Evolutionary conservation across 2,888 invertebrate species (phyloP).

Genomic region (Ormyrus rosae): DNA sequence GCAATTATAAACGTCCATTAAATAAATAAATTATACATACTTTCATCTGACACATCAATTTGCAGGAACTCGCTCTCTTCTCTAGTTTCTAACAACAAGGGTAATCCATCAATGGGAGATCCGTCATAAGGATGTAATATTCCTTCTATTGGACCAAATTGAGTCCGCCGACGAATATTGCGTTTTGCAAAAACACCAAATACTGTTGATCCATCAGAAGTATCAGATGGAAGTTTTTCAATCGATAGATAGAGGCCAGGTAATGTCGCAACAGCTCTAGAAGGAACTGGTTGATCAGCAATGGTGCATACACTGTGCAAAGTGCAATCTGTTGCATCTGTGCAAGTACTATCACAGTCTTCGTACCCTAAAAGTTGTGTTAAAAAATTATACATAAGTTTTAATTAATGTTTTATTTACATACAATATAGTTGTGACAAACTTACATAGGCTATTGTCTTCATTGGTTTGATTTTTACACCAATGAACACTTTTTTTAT

Average conservation of each 20-base stretch:
- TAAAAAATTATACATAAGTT: conserved; percentile 1
- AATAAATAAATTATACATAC: conserved; percentile 72
- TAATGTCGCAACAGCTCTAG: conserved; percentile 87
- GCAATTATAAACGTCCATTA: not conserved
- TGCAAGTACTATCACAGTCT: conserved; percentile 72
- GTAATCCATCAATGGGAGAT: conserved; percentile 69
- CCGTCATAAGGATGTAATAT: conserved; percentile 76
- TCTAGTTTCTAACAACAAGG: conserved; percentile 77
- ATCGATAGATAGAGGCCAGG: conserved; percentile 82
- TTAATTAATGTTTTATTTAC: conserved; percentile 4
- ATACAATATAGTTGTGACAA: not conserved
- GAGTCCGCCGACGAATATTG: conserved; percentile 82
- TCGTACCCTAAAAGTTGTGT: conserved; percentile 71
- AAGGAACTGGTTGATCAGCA: conserved; percentile 83
- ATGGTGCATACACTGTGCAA: conserved; percentile 76
- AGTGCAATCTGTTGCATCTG: conserved; percentile 69
- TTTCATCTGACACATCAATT: conserved; percentile 82
- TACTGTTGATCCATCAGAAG: conserved; percentile 66
- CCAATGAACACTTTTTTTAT: conserved; percentile 63
- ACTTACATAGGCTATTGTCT: conserved; percentile 68
- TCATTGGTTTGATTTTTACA: conserved; percentile 68
- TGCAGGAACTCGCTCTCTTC: conserved; percentile 75
- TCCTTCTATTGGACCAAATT: conserved; percentile 90
- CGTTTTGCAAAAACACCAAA: conserved; percentile 84
- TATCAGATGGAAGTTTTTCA: conserved; percentile 73